Conservation (phyloP, 2,797 vertebrate species). For the Gorsachius magnificus region DNA sequence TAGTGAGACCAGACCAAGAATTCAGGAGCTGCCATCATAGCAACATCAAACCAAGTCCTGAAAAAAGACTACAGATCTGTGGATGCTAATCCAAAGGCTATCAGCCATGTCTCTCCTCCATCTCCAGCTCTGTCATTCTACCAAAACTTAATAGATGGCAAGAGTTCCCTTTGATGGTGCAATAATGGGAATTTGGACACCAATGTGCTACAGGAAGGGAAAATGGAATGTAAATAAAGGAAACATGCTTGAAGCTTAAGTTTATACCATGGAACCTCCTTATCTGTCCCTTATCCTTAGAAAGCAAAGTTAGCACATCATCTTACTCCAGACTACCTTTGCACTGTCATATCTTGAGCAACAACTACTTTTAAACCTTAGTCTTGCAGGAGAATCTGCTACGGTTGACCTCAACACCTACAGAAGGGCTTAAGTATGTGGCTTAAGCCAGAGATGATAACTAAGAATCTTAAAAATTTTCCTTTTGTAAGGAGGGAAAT, state of each 20-base stretch:
- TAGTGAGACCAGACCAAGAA: background rate
- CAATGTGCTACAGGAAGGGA: background rate
- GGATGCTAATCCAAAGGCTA: background rate
- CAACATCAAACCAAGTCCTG: background rate
- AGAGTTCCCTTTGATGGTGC: background rate
- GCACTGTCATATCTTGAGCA: background rate
- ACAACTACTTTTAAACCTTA: background rate
- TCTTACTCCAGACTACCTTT: background rate
- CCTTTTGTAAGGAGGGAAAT: background rate
- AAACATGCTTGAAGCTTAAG: background rate
- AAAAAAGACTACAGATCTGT: background rate
- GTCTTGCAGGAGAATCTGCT: background rate
- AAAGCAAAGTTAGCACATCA: background rate
- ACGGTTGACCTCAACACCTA: background rate
- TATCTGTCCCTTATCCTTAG: background rate
- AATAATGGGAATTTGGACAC: background rate
- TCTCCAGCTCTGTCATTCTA: background rate
- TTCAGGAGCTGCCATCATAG: rapidly evolving
- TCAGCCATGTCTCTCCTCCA: background rate
- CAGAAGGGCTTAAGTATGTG: background rate
- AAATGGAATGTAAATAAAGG: background rate
- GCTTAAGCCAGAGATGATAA: background rate
- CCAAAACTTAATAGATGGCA: background rate
- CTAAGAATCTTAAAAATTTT: background rate
- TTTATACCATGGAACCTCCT: background rate